Evolutionary conservation across 2,888 invertebrate genomes (phyloP).

Genomic region (Dryobota labecula): DNA sequence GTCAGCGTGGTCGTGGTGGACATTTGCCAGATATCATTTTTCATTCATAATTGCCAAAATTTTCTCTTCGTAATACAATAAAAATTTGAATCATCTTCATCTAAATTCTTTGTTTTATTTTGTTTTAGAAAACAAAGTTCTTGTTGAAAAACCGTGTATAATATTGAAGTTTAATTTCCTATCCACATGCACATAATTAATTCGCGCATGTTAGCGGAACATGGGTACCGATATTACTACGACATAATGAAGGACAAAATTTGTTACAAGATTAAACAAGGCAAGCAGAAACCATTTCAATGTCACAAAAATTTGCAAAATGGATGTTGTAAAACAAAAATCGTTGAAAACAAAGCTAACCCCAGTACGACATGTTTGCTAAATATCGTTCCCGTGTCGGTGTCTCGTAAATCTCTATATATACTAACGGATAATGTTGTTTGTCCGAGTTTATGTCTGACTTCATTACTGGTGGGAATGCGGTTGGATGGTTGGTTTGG

Average conservation of each 20-base stretch:
- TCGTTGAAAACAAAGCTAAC: constrained; percentile 67
- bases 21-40: too few species aligned
- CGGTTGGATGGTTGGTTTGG: constrained; percentile 21
- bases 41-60: too few species aligned
- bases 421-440: constrained; percentile 74
- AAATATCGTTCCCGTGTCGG: constrained; percentile 78
- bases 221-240: neutral
- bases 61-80: too few species aligned
- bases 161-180: too few species aligned
- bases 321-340: constrained; percentile 66
- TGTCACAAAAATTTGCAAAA: constrained; percentile 52
- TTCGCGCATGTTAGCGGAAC: too few species aligned
- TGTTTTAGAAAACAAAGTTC: too few species aligned
- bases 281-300: constrained; percentile 16
- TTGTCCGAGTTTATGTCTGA: constrained; percentile 73
- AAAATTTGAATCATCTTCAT: too few species aligned
- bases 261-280: neutral
- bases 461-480: constrained; percentile 57
- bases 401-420: constrained; percentile 80
- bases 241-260: neutral
- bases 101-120: too few species aligned
- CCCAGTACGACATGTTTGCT: constrained; percentile 58
- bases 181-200: too few species aligned
- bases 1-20: too few species aligned
- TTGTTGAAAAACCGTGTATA: too few species aligned